Evolutionary conservation across 1,140 invertebrate species (phyloP), one percentile per base, ranked within the genome.

Genomic region (Formica exsecta): DNA sequence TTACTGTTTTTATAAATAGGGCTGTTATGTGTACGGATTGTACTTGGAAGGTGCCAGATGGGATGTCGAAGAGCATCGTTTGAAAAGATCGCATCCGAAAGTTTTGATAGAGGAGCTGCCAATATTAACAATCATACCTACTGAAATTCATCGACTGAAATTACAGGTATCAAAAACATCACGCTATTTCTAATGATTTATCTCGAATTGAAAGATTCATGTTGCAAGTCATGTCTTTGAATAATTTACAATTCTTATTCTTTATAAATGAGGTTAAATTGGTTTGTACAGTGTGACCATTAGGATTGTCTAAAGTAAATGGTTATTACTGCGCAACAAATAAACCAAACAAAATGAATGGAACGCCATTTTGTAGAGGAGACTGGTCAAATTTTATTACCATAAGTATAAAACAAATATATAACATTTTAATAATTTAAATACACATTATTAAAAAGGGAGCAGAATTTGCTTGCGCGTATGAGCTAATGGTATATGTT

Each of bases 31-130:
- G 5, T 96, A 97, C 87, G 99, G 98, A 22, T 94, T 99, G 32
- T 99, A 97, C 94, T 94, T 99, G 88, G 98, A 99, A 95, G 98
- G 98, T 13, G 98, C 98, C 0, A 96, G 97, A 57, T 99, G 98
- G 98, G 97, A 98, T 92, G 80, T 96, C 29, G 94, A 97, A 65
- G 96, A 97, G 5, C 95, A 96, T 48, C 97, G 97, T 92, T 95
- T 99, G 44, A 96, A 96, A 84, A 96, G 96, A 90, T 98, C 98
- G 1, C 95, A 96, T 91, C 98, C 98, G 1, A 98, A 98, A 95
- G 95, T 98, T n/a, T 93, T 99, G 25, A 96, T 98, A 57, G 98
- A 98, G 90, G 97, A 98, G 92, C 94, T 99, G 70, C 98, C 98
- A 48, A 97, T 99, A 57, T 95, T 99, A 84, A 97, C 96, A 84